Conservation (phyloP, 2,113 vertebrate species). For the Colinus virginianus region DNA sequence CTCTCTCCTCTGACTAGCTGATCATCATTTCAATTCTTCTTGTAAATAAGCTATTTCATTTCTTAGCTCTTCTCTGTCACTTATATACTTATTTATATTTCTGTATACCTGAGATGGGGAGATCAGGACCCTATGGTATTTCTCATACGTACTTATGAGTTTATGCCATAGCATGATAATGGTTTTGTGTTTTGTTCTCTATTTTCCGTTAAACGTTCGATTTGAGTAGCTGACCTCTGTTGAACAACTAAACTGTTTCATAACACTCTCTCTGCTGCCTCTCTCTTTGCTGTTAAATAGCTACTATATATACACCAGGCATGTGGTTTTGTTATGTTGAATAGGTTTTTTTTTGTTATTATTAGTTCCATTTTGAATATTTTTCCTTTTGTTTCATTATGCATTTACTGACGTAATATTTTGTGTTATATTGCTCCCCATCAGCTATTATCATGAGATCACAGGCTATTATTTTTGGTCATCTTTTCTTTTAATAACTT, state of each 20-base stretch:
- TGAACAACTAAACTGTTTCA: not conserved
- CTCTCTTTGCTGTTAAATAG: not conserved
- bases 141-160: not conserved
- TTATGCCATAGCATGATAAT: not conserved
- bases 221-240: not conserved
- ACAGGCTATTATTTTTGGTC: not conserved
- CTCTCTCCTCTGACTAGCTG: not conserved
- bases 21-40: not conserved
- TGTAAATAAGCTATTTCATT: not conserved
- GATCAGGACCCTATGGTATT: not conserved
- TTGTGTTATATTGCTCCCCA: not conserved
- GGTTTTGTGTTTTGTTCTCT: not conserved
- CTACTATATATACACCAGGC: not conserved
- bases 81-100: not conserved
- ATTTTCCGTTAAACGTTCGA: not conserved
- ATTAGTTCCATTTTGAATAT: not conserved
- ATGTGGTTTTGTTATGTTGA: not conserved
- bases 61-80: not conserved
- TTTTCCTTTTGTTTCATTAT: not conserved
- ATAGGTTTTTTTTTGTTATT: not conserved
- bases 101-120: not conserved
- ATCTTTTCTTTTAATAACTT: not conserved
- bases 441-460: not conserved
- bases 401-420: not conserved
- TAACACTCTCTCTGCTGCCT: not conserved